Conservation (phyloP, 2,888 invertebrate genomes). For the Lasioglossum calceatum region DNA sequence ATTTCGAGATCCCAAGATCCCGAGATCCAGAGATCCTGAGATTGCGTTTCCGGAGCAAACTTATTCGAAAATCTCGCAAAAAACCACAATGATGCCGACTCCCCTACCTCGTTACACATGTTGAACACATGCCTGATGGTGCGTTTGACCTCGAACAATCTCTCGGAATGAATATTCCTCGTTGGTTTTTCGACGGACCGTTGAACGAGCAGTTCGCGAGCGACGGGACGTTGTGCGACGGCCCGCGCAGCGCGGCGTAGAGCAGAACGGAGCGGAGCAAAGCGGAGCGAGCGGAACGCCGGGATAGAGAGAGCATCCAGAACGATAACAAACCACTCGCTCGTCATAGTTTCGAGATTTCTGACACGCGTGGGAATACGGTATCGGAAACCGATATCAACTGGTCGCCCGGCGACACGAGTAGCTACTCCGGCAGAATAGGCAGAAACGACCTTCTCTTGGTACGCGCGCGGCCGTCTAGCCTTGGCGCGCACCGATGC, state of each 20-base stretch:
- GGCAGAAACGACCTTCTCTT: slow-evolving; percentile 19
- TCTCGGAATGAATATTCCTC: slow-evolving; percentile 2
- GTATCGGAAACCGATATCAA: slow-evolving; percentile 71
- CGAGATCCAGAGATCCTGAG: background rate
- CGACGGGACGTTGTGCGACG: background rate
- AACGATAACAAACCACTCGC: slow-evolving; percentile 1
- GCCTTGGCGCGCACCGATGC: background rate
- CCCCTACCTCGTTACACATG: slow-evolving; percentile 66
- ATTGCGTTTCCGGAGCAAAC: background rate
- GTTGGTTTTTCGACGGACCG: background rate
- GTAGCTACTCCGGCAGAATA: slow-evolving; percentile 20
- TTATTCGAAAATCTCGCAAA: background rate
- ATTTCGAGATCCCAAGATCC: background rate
- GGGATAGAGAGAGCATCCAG: background rate
- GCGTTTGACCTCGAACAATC: background rate
- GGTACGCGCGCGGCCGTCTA: background rate
- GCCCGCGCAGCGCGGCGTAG: background rate
- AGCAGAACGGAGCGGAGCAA: background rate
- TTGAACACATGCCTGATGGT: slow-evolving; percentile 69
- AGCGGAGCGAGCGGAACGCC: background rate
- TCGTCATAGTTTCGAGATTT: slow-evolving; percentile 18
- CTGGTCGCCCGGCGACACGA: slow-evolving; percentile 13
- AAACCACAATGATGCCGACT: background rate
- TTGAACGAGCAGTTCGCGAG: background rate
- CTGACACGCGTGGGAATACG: slow-evolving; percentile 39